Percentiles rank a stretch among this genome's conserved stretches.
These are phyloP conservation scores for Cheirogaleus major DNA, from an alignment of 2,797 vertebrate species.

Conservation along the genomic window DNA sequence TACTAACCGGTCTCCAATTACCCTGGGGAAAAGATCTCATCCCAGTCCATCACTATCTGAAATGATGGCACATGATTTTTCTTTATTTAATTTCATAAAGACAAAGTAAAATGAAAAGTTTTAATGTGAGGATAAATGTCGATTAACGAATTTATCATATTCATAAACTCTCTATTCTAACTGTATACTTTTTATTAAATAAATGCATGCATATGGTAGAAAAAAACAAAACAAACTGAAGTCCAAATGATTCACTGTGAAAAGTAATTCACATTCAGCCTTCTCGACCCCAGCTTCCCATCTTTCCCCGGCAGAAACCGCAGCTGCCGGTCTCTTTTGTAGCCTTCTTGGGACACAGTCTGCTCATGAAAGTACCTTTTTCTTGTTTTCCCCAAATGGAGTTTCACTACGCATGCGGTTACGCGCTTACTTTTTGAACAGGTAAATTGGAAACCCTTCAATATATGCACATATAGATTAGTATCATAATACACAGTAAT, in stretches of 20 bases:
- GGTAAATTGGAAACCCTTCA: too few species aligned
- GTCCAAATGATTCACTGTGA: background rate
- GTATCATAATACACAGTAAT: accelerated
- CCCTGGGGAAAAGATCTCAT: background rate
- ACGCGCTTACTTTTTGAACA: background rate
- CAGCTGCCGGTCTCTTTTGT: too few species aligned
- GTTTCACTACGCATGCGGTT: too few species aligned
- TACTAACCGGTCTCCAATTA: background rate
- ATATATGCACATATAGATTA: too few species aligned
- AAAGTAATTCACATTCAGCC: background rate
- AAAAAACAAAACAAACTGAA: background rate
- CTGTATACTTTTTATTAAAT: background rate
- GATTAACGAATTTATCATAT: background rate
- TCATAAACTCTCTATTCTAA: background rate
- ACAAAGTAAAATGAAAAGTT: background rate
- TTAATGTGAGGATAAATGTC: background rate
- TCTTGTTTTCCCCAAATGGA: background rate
- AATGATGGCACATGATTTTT: accelerated
- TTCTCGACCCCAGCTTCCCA: too few species aligned
- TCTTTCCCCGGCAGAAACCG: accelerated
- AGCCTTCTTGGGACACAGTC: background rate
- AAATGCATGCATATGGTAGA: background rate
- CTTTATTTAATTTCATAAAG: background rate
- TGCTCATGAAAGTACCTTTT: background rate
- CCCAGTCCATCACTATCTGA: accelerated